Base-by-base conservation (phyloP, 2,797 vertebrate species). In the Cyprinella venusta region DNA sequence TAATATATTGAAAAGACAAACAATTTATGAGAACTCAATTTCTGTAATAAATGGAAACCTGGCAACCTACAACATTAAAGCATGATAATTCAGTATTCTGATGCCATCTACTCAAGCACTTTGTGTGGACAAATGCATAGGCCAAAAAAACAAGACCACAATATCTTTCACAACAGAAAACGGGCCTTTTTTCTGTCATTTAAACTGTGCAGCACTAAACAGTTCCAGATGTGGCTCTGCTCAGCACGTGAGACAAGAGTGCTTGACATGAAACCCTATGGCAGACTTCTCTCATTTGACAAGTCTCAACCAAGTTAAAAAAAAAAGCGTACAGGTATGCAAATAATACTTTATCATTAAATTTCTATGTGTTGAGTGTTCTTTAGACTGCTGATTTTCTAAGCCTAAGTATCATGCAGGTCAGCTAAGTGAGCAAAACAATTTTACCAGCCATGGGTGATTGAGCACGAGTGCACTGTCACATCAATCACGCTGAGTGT, bases 221-320 rank as follows among this genome's bases (percentile, higher is more conserved):
- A 71, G 59, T 88, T 87, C 84, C 88, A 90, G 89, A 90, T 90
- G 88, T 90, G 74, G 50, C 77, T 61, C 84, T 81, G 84, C 68
- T 85, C 72, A 59, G 74, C 61, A 79, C 56, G 48, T 59, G 76
- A 77, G 72, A 77, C 42, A 81, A 75, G 52, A 36, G 76, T 59
- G 75, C 77, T 86, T 86, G 87, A 61, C 72, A 52, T 76, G 70
- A 80, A 83, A 84, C 21, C 16, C 56, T 70, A 52, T 83, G 71
- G 59, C 75, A 79, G 13, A 45, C 45, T 19, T 71, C 59, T 85
- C 52, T 78, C 26, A 50, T 59, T 76, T 75, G 6, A 72, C 8
- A 30, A 54, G 9, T 19, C 33, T 56, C 63, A 38, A 79, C 1
- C 8, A 72, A 72, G 24, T 33, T 24, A 78, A 19, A 65, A 24